Conservation (phyloP, 2,797 vertebrate species). For the Centroberyx gerrardi region DNA sequence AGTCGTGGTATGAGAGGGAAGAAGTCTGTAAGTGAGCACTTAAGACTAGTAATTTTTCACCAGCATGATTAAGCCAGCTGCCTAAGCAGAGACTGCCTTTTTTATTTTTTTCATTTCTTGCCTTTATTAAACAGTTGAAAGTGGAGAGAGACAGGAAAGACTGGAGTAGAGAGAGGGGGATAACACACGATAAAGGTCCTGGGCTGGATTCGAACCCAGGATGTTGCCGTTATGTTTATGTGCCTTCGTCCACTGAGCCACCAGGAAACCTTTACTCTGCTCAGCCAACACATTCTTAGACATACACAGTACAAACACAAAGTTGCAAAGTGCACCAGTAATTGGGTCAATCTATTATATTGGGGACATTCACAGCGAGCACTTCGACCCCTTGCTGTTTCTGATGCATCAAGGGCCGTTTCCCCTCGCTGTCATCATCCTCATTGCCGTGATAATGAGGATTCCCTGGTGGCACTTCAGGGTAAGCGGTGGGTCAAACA, state of each 20-base stretch:
- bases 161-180: too few species aligned
- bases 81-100: not conserved
- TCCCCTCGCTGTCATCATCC: conserved; percentile 61
- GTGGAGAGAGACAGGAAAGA: too few species aligned
- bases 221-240: too few species aligned
- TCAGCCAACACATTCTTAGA: conserved; percentile 22
- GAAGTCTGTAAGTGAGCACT: too few species aligned
- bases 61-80: too few species aligned
- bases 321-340: conserved; percentile 33
- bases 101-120: too few species aligned
- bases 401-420: conserved; percentile 52
- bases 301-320: conserved; percentile 9
- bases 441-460: conserved; percentile 60
- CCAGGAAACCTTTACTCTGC: not conserved
- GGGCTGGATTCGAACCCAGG: too few species aligned
- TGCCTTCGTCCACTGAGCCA: too few species aligned
- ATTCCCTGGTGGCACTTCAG: conserved; percentile 54
- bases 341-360: conserved; percentile 65
- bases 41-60: too few species aligned
- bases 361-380: conserved; percentile 54
- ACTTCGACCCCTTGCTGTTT: conserved; percentile 53
- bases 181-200: too few species aligned
- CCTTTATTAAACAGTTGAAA: too few species aligned
- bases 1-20: too few species aligned
- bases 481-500: conserved; percentile 66